phyloP scores from a whole-genome alignment of 2,113 vertebrate species.

The Hassar affinis region DNA sequence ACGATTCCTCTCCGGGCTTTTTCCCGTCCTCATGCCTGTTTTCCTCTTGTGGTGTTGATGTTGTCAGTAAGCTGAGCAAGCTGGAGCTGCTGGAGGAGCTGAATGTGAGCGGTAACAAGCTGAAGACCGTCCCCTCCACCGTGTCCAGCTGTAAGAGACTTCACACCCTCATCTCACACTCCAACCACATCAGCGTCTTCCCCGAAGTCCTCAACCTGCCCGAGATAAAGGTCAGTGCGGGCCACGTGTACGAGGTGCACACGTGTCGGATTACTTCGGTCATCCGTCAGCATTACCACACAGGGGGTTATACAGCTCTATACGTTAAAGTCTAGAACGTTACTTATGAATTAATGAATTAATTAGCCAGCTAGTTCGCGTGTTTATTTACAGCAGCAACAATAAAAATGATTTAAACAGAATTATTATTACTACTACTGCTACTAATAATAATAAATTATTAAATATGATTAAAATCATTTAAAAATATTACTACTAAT shows the following conservation, averaged over 20 bases:
- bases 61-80: slow-evolving; percentile 89
- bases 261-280: neutral
- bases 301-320: neutral
- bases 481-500: too few species aligned
- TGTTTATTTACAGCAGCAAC: neutral
- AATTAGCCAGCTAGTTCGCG: neutral
- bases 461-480: too few species aligned
- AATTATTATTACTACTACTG: too few species aligned
- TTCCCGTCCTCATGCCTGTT: neutral
- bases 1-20: neutral
- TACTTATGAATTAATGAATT: neutral
- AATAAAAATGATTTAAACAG: neutral
- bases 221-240: slow-evolving; percentile 84
- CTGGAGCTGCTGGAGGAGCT: slow-evolving; percentile 91
- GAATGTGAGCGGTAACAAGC: slow-evolving; percentile 92
- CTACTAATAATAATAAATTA: too few species aligned
- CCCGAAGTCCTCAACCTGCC: slow-evolving; percentile 93
- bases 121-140: slow-evolving; percentile 93
- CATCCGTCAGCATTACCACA: neutral
- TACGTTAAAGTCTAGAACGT: neutral
- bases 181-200: slow-evolving; percentile 91
- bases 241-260: neutral
- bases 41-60: slow-evolving; percentile 39
- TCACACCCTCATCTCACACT: slow-evolving; percentile 89
- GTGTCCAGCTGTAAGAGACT: slow-evolving; percentile 91